Conservation (phyloP, 2,797 vertebrate species). For the Sebastes baramenuke region DNA sequence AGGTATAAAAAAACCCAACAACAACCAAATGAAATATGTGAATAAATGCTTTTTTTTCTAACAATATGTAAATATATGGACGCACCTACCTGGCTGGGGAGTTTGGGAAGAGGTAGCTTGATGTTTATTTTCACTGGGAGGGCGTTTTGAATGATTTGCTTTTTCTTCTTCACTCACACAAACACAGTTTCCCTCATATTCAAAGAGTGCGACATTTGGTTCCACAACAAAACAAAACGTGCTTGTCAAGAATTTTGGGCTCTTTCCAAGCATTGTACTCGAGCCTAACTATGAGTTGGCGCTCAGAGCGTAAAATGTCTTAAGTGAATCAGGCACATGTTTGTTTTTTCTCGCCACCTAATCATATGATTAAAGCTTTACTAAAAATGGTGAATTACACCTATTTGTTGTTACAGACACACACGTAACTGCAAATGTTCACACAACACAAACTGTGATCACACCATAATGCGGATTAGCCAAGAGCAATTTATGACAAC, state of each 20-base stretch:
- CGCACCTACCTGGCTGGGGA: neutral
- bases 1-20: neutral
- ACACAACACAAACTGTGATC: constrained; percentile 16
- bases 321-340: neutral
- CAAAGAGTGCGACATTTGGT: neutral
- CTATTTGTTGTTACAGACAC: neutral
- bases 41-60: neutral
- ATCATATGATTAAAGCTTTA: constrained; percentile 13
- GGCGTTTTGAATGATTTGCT: constrained; percentile 2
- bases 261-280: neutral
- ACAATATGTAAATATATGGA: constrained; percentile 8
- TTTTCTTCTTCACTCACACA: neutral
- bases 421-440: neutral
- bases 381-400: neutral
- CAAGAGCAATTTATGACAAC: constrained; percentile 13
- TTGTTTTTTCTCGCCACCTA: neutral
- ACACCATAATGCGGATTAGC: neutral
- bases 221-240: neutral
- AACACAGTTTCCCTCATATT: neutral
- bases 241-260: neutral
- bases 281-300: neutral
- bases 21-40: neutral
- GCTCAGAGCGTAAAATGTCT: neutral
- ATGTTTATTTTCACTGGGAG: neutral
- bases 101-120: neutral